Evolutionary conservation across 2,113 vertebrate genomes (phyloP).

Genomic region (Sinocyclocheilus grahami): DNA sequence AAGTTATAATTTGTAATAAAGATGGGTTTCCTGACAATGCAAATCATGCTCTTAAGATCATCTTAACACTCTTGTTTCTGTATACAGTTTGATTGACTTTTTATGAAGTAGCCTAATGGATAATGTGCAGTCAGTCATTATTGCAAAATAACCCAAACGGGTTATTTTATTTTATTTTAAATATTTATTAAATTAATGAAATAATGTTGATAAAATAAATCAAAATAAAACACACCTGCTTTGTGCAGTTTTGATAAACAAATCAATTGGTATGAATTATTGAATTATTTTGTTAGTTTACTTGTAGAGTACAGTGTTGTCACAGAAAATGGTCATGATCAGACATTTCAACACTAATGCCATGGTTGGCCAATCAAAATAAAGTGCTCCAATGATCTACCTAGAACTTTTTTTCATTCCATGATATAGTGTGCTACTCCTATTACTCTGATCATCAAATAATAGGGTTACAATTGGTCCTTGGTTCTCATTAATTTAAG

Average conservation of each 20-base stretch:
- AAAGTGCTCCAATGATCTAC: too few relatives aligned
- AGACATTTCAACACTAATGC: background rate
- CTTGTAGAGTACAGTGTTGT: background rate
- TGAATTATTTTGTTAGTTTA: background rate
- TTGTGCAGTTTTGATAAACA: background rate
- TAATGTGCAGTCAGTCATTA: background rate
- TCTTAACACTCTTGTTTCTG: background rate
- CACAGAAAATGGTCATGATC: background rate
- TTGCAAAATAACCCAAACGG: background rate
- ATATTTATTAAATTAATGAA: too few relatives aligned
- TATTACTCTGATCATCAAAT: background rate
- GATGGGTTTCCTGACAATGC: background rate
- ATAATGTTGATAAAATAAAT: background rate
- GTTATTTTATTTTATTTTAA: background rate
- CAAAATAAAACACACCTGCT: background rate
- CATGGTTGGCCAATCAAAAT: background rate
- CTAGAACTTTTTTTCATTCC: too few relatives aligned
- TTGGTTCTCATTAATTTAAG: background rate
- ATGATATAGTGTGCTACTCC: background rate
- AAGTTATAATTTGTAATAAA: background rate
- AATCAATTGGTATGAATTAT: background rate
- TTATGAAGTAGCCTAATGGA: background rate
- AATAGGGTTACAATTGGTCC: background rate
- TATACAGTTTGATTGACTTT: background rate
- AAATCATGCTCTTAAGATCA: background rate